Percentiles rank a stretch among this genome's conserved stretches.
Conservation (phyloP, 2,113 vertebrate species). For the Paradoxurus hermaphroditus region DNA sequence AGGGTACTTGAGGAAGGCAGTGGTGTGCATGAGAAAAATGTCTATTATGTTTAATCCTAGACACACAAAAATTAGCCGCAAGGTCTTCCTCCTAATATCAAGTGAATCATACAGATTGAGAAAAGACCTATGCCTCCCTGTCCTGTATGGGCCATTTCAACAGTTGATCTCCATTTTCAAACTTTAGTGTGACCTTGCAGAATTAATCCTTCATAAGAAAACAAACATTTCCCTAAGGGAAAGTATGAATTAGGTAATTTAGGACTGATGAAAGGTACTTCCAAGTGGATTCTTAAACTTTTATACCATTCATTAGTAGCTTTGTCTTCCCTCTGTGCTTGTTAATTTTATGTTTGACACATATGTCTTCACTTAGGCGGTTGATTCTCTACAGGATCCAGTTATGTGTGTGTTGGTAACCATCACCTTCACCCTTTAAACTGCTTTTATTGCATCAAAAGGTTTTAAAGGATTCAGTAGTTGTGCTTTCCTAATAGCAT, state of each 20-base stretch:
- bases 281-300: constrained; percentile 76
- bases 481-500: constrained; percentile 31
- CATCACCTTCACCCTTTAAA: constrained; percentile 77
- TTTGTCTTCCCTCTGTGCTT: constrained; percentile 74
- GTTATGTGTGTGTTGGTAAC: constrained; percentile 59
- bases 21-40: constrained; percentile 69
- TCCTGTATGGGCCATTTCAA: not conserved
- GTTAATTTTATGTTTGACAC: constrained; percentile 75
- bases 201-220: constrained; percentile 56
- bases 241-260: constrained; percentile 71
- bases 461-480: constrained; percentile 38
- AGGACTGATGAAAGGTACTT: constrained; percentile 73
- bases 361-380: constrained; percentile 56
- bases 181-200: constrained; percentile 22
- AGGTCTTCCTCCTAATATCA: constrained; percentile 43
- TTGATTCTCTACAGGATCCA: constrained; percentile 58
- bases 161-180: not conserved
- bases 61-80: constrained; percentile 60
- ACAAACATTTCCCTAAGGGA: constrained; percentile 58
- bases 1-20: constrained; percentile 60
- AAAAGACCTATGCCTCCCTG: not conserved
- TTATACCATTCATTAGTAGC: constrained; percentile 77
- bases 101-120: constrained; percentile 39
- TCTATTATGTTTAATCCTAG: constrained; percentile 44
- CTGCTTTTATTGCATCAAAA: constrained; percentile 53